Percentiles rank a stretch among this genome's conserved stretches.
Conservation (phyloP, 2,113 vertebrate species). For the Hydrolagus affinis region DNA sequence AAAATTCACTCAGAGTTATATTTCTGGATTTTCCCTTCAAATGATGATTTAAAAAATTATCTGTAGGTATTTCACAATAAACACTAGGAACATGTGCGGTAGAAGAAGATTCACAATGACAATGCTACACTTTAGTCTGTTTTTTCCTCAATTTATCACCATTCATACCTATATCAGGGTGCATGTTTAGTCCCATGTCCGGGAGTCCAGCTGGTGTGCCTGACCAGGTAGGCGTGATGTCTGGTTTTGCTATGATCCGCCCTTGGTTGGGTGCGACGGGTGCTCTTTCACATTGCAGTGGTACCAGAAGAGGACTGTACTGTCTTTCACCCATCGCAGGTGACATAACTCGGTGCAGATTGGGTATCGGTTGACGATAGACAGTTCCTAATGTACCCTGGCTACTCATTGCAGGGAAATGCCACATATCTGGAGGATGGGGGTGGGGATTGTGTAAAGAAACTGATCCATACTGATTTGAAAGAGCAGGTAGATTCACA, state of each 20-base stretch:
- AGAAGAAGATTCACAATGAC: too few relatives aligned
- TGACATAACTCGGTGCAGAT: slow-evolving; percentile 37
- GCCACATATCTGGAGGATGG: slow-evolving; percentile 49
- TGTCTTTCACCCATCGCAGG: slow-evolving; percentile 53
- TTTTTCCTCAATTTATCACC: background rate
- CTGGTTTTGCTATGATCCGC: slow-evolving; percentile 54
- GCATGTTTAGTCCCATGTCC: slow-evolving; percentile 50
- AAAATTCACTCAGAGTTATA: too few relatives aligned
- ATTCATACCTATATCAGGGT: slow-evolving; percentile 50
- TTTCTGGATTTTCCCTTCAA: too few relatives aligned
- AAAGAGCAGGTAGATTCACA: slow-evolving; percentile 30
- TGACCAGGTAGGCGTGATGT: slow-evolving; percentile 45
- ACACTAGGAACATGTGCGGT: too few relatives aligned
- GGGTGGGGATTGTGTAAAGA: slow-evolving; percentile 37
- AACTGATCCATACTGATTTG: slow-evolving; percentile 42
- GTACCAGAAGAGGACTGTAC: slow-evolving; percentile 65
- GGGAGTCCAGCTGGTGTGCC: slow-evolving; percentile 44
- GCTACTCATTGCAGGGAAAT: slow-evolving; percentile 42
- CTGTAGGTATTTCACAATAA: too few relatives aligned
- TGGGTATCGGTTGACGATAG: slow-evolving; percentile 40
- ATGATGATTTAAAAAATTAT: too few relatives aligned
- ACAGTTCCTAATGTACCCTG: slow-evolving; percentile 34
- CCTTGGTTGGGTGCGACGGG: slow-evolving; percentile 50
- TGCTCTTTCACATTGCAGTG: slow-evolving; percentile 65
- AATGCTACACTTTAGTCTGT: background rate